A percentile compares a stretch with the other conserved stretches of the same genome.
These are phyloP conservation scores for Acleris literana DNA, from an alignment of 2,888 invertebrate genomes.

Conservation along the genomic window DNA sequence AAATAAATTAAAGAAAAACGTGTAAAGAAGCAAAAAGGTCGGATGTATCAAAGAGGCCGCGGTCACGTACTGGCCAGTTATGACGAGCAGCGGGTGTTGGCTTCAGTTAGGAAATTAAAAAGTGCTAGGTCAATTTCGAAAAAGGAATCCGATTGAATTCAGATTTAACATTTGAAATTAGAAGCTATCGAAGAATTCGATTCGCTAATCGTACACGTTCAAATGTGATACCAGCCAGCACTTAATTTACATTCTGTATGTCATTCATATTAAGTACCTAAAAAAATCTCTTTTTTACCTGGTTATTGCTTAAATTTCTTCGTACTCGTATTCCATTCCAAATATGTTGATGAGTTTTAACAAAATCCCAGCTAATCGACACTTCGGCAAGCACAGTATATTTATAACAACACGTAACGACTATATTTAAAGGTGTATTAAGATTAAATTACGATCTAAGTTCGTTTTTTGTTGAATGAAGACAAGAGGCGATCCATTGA, in stretches of 20 bases:
- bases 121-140: conserved; percentile 58
- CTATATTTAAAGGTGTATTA: conserved; percentile 33
- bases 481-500: conserved; percentile 31
- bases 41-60: conserved; percentile 76
- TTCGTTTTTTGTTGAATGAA: conserved; percentile 32
- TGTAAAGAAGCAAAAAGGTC: conserved; percentile 69
- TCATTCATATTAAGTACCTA: too few relatives aligned
- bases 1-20: conserved; percentile 72
- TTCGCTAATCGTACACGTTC: conserved; percentile 17
- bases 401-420: conserved; percentile 5
- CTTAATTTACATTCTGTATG: too few relatives aligned
- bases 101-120: conserved; percentile 68
- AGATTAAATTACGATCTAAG: conserved; percentile 26
- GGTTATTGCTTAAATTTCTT: too few relatives aligned
- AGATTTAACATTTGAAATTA: conserved; percentile 47
- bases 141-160: conserved; percentile 44
- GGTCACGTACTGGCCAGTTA: conserved; percentile 79
- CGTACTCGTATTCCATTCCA: too few relatives aligned
- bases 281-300: too few relatives aligned
- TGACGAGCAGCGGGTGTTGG: conserved; percentile 75
- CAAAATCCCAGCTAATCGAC: too few relatives aligned
- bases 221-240: too few relatives aligned
- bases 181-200: conserved; percentile 39
- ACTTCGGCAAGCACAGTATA: background rate
- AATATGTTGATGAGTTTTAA: too few relatives aligned